These are phyloP conservation scores for Alectura lathami DNA, from an alignment of 2,113 vertebrate genomes.

Conservation along the genomic window DNA sequence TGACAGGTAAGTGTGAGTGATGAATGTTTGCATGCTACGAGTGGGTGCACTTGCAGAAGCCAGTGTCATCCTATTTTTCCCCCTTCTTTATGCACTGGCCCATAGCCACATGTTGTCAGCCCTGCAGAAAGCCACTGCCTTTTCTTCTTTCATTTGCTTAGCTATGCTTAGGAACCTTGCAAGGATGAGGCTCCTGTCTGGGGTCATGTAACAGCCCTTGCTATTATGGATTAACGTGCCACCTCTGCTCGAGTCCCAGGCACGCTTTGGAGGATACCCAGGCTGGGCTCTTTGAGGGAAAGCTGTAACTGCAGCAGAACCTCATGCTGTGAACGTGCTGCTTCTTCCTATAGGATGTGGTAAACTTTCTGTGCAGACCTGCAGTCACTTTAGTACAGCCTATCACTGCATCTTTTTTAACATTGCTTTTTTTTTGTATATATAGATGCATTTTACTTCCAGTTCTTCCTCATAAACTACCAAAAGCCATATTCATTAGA, in stretches of 20 bases:
- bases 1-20: not conserved
- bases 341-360: not conserved
- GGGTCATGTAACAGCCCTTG: not conserved
- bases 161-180: not conserved
- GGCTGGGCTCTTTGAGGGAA: not conserved
- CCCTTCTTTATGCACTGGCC: not conserved
- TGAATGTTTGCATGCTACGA: not conserved
- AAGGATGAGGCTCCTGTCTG: not conserved
- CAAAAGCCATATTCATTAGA: not conserved
- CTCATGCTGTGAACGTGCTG: not conserved
- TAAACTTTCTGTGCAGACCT: not conserved
- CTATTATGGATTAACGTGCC: fast-evolving
- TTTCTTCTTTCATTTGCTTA: not conserved
- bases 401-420: not conserved
- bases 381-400: not conserved
- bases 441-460: not conserved
- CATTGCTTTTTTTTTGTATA: too few relatives aligned
- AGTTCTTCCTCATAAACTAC: not conserved
- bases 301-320: not conserved
- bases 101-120: not conserved
- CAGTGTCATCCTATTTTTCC: not conserved
- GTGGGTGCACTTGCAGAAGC: not conserved
- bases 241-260: not conserved
- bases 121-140: not conserved
- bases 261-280: not conserved